phyloP scores from a whole-genome alignment of 2,113 vertebrate genomes.

The Ranitomeya imitator region DNA sequence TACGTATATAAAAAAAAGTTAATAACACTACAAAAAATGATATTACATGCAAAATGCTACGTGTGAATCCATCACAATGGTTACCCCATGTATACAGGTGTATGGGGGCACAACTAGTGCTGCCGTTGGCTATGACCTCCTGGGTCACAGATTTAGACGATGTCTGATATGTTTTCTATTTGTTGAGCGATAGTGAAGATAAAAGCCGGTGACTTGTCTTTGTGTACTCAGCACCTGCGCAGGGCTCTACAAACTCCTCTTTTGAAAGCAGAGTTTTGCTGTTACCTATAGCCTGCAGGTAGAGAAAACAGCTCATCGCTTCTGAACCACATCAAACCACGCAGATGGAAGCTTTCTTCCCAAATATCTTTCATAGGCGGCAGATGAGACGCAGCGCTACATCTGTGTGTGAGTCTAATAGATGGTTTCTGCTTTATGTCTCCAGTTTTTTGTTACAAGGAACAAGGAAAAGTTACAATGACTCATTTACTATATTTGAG shows the following conservation, averaged over 20 bases:
- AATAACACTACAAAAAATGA: too few species aligned
- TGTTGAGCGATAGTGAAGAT: not conserved
- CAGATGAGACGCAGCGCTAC: constrained; percentile 64
- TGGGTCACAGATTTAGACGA: not conserved
- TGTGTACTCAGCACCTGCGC: constrained; percentile 14
- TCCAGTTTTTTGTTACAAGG: not conserved
- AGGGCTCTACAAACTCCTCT: constrained; percentile 41
- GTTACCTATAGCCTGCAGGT: constrained; percentile 59
- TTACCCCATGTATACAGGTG: not conserved
- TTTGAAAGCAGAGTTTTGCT: constrained; percentile 52
- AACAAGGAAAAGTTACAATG: not conserved
- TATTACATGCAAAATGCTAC: too few species aligned
- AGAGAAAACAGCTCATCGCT: constrained; percentile 31
- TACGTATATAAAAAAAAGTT: too few species aligned
- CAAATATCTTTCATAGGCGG: constrained; percentile 65
- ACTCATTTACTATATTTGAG: not conserved
- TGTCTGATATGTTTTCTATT: constrained; percentile 18
- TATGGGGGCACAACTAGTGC: not conserved
- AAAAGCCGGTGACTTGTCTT: not conserved
- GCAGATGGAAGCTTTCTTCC: constrained; percentile 59
- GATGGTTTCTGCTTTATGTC: constrained; percentile 61
- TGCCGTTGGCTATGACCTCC: constrained; percentile 3
- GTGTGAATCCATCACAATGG: not conserved
- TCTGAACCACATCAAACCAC: constrained; percentile 62
- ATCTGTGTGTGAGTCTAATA: constrained; percentile 63